phyloP scores from a whole-genome alignment of 2,888 invertebrate species.

The Mesorhabditis spiculigera region DNA sequence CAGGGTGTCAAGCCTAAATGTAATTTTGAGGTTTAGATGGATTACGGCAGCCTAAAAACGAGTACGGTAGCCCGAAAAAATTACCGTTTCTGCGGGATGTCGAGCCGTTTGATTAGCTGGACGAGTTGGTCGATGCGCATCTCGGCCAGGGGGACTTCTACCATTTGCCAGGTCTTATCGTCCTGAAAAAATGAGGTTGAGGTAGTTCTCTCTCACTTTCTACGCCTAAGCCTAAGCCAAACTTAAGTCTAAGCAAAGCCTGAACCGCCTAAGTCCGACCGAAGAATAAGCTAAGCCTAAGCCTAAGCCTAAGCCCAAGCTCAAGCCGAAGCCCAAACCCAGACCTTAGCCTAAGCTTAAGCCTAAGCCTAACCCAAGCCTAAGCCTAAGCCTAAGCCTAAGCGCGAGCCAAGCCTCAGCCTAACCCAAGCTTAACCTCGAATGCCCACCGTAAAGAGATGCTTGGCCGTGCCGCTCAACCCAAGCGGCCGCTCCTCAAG shows the following conservation, averaged over 20 bases:
- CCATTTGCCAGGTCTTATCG: constrained; percentile 35
- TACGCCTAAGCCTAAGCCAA: too few relatives aligned
- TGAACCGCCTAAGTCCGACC: too few relatives aligned
- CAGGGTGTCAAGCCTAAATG: not conserved
- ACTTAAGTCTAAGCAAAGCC: too few relatives aligned
- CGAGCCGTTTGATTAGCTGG: constrained; percentile 32
- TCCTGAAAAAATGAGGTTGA: constrained; percentile 18
- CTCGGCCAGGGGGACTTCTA: constrained; percentile 39
- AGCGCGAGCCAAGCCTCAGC: too few relatives aligned
- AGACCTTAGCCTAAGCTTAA: too few relatives aligned
- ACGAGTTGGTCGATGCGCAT: constrained; percentile 42
- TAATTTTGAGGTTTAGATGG: constrained; percentile 1
- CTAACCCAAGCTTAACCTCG: too few relatives aligned
- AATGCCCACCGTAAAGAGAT: not conserved
- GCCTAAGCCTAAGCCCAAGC: too few relatives aligned
- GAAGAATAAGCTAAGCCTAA: constrained; percentile 1
- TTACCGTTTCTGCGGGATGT: constrained; percentile 34
- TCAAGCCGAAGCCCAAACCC: constrained; percentile 17
- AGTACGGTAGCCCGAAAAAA: constrained; percentile 15
- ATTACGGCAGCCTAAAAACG: constrained; percentile 9
- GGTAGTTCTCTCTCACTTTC: too few relatives aligned
- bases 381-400: too few relatives aligned
- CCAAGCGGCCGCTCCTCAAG: not conserved
- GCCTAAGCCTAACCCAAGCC: too few relatives aligned
- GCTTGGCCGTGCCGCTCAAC: constrained; percentile 4